Conservation (phyloP, 2,113 vertebrate genomes). For the Cottus gobio region DNA sequence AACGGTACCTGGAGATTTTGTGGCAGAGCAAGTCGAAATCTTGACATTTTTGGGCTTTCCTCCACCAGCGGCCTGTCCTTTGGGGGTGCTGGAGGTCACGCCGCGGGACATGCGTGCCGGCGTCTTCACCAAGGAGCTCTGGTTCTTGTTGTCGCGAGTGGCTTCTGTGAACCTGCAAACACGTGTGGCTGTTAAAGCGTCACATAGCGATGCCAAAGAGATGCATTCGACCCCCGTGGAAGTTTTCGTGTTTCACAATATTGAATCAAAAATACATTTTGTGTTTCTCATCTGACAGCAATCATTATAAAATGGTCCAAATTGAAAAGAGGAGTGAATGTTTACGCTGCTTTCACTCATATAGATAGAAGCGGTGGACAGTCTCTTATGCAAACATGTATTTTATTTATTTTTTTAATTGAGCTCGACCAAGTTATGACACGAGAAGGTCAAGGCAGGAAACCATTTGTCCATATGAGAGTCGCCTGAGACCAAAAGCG, state of each 20-base stretch:
- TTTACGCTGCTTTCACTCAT: not conserved
- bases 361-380: not conserved
- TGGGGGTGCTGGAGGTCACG: constrained; percentile 66
- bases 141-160: constrained; percentile 91
- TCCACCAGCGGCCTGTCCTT: constrained; percentile 26
- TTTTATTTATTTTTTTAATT: not conserved
- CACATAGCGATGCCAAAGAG: not conserved
- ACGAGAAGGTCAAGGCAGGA: not conserved
- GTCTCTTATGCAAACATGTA: not conserved
- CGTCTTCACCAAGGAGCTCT: constrained; percentile 90
- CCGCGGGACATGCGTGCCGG: constrained; percentile 88
- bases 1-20: constrained; percentile 69
- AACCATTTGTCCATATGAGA: not conserved
- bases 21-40: constrained; percentile 37
- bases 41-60: constrained; percentile 32
- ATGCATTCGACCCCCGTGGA: not conserved
- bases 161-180: constrained; percentile 88
- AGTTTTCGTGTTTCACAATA: not conserved
- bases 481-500: not conserved
- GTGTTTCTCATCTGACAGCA: not conserved
- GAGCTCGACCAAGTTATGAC: too few species aligned
- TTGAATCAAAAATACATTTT: not conserved
- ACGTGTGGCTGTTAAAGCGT: not conserved
- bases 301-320: not conserved
- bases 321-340: not conserved